These are phyloP conservation scores for Diadema setosum DNA, from an alignment of 35 echinoderm and acorn worm genomes.

Conservation along the genomic window DNA sequence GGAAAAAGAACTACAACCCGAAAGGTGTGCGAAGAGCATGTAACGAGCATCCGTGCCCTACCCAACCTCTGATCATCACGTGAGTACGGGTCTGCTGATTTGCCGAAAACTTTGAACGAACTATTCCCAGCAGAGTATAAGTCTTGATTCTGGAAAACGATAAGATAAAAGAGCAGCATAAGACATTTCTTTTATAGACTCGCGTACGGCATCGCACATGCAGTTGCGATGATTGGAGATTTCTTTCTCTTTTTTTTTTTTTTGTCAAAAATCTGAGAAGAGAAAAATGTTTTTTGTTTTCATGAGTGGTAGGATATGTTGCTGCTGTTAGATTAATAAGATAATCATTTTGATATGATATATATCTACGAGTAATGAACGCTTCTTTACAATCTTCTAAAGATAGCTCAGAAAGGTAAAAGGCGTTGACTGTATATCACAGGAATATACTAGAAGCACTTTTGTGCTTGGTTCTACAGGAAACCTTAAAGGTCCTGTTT, in stretches of 20 bases:
- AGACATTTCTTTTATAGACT: neutral
- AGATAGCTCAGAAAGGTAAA: neutral
- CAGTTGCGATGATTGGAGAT: neutral
- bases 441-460: too few species aligned
- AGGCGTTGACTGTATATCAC: neutral
- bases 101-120: neutral
- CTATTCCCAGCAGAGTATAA: neutral
- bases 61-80: neutral
- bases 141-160: neutral
- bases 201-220: neutral
- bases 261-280: too few species aligned
- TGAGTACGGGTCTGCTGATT: neutral
- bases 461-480: too few species aligned
- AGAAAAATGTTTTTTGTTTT: too few species aligned
- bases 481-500: too few species aligned
- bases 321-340: too few species aligned
- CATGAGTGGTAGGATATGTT: too few species aligned
- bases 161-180: neutral
- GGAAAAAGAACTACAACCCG: constrained; percentile 23
- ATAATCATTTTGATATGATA: neutral
- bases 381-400: neutral
- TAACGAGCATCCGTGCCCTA: constrained; percentile 29
- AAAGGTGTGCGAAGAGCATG: constrained; percentile 17
- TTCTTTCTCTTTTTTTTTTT: too few species aligned
- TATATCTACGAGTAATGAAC: neutral